Percentiles rank a stretch among this genome's conserved stretches.
phyloP scores from a whole-genome alignment of 2,797 vertebrate genomes.

The Notolabrus celidotus region DNA sequence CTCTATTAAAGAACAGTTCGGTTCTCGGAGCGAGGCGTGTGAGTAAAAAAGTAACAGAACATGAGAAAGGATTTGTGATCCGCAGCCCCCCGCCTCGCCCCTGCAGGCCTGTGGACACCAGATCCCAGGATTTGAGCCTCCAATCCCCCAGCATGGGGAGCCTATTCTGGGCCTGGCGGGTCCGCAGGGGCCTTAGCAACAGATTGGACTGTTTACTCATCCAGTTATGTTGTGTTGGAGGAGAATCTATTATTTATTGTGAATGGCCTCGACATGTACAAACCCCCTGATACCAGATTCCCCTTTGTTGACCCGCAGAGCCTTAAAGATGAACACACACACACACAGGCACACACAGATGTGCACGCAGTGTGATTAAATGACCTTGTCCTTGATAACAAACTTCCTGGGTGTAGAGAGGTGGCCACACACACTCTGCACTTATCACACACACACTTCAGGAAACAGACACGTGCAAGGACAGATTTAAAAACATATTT shows the following conservation, averaged over 20 bases:
- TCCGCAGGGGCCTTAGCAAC: constrained; percentile 81
- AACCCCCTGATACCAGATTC: neutral
- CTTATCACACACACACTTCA: constrained; percentile 29
- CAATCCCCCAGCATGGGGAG: constrained; percentile 73
- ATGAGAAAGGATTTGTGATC: constrained; percentile 46
- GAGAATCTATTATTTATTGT: constrained; percentile 72
- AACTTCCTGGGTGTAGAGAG: constrained; percentile 23
- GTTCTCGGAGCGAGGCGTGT: neutral
- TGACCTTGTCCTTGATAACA: constrained; percentile 29
- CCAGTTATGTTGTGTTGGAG: constrained; percentile 59
- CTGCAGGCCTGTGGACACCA: constrained; percentile 74
- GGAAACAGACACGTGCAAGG: constrained; percentile 19
- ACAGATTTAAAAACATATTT: constrained; percentile 21
- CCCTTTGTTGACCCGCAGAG: constrained; percentile 3
- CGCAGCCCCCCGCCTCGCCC: constrained; percentile 21
- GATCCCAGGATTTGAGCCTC: constrained; percentile 84
- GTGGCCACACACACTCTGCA: constrained; percentile 8
- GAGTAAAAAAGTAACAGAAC: constrained; percentile 20
- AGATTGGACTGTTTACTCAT: constrained; percentile 82
- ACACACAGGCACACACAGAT: neutral
- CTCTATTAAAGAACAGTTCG: no score
- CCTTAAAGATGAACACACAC: neutral
- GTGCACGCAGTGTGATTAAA: neutral
- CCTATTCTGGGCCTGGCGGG: constrained; percentile 83
- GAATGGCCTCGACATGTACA: constrained; percentile 34